A percentile compares a stretch with the other conserved stretches of the same genome.
These are phyloP conservation scores for Sebastes flavidus DNA, from an alignment of 2,797 vertebrate genomes.

Conservation along the genomic window DNA sequence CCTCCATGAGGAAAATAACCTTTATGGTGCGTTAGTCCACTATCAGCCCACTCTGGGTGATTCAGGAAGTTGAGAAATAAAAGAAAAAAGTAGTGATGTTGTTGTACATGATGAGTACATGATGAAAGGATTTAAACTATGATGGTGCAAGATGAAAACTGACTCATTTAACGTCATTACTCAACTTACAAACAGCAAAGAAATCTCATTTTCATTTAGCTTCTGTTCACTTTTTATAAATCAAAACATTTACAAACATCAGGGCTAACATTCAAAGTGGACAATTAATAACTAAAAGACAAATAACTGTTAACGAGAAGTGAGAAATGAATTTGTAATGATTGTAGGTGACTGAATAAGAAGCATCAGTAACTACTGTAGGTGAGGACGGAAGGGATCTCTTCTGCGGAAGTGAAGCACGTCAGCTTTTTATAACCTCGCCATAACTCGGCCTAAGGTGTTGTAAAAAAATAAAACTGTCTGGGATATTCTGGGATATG, in stretches of 20 bases:
- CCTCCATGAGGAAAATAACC: background rate
- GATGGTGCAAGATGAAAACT: background rate
- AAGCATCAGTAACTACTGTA: background rate
- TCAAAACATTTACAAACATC: background rate
- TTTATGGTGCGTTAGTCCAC: background rate
- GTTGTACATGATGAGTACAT: background rate
- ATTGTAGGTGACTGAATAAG: background rate
- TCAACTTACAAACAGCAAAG: background rate
- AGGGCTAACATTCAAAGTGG: background rate
- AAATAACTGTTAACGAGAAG: background rate
- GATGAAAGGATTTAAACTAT: background rate
- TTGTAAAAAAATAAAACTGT: conserved; percentile 63
- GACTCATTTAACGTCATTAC: background rate
- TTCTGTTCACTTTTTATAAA: background rate
- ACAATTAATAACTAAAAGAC: background rate
- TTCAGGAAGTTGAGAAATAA: conserved; percentile 11
- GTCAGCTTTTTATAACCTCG: conserved; percentile 49
- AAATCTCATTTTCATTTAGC: no score
- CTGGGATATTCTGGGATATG: conserved; percentile 38
- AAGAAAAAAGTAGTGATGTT: background rate
- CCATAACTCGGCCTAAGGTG: conserved; percentile 42
- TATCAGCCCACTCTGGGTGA: background rate
- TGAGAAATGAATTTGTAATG: background rate
- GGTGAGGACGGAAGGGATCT: background rate
- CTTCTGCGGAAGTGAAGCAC: conserved; percentile 22